phyloP scores from a whole-genome alignment of 2,888 invertebrate genomes.

The Prenolepis imparis region DNA sequence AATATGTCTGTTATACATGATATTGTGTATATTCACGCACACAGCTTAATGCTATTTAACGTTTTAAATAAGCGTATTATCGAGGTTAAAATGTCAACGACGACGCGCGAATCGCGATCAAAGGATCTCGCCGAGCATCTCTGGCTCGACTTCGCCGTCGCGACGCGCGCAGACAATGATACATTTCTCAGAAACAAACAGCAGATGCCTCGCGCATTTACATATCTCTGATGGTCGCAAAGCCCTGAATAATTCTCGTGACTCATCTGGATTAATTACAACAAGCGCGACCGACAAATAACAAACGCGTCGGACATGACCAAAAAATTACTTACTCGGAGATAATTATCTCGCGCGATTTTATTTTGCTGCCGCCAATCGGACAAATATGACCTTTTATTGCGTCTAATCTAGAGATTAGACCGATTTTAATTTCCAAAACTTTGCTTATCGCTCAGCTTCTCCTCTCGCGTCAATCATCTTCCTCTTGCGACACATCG shows the following conservation, averaged over 20 bases:
- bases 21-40: background rate
- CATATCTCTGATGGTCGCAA: slow-evolving; percentile 35
- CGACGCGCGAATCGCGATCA: slow-evolving; percentile 12
- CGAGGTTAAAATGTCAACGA: slow-evolving; percentile 22
- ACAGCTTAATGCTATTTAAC: slow-evolving; percentile 4
- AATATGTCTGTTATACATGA: background rate
- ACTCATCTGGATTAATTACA: slow-evolving; percentile 47
- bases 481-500: background rate
- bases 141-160: background rate
- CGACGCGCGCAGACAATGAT: slow-evolving; percentile 2
- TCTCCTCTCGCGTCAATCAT: background rate
- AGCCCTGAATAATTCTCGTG: slow-evolving; percentile 52
- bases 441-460: background rate
- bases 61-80: background rate
- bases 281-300: background rate
- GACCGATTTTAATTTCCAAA: slow-evolving; percentile 34
- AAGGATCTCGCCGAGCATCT: background rate
- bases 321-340: background rate
- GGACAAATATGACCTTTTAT: slow-evolving; percentile 38
- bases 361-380: background rate
- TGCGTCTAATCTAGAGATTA: slow-evolving; percentile 12
- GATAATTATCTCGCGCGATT: background rate
- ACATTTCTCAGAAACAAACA: slow-evolving; percentile 43
- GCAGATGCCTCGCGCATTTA: slow-evolving; percentile 29
- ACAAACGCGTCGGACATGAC: background rate